These are phyloP conservation scores for Delichon dasypus DNA, from an alignment of 2,797 vertebrate genomes.

Conservation along the genomic window DNA sequence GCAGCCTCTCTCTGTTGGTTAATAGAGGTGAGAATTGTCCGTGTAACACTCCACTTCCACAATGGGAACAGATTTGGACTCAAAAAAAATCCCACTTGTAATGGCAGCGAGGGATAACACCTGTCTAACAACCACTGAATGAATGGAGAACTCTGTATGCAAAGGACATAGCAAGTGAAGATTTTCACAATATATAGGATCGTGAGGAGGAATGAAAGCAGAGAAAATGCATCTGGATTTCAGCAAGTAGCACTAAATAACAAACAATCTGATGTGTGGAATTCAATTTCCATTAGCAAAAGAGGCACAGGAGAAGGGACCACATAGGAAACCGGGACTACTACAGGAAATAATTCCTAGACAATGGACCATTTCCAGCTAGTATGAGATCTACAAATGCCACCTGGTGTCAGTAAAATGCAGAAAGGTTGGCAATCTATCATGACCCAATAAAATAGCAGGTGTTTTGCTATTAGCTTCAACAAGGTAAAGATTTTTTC, in stretches of 20 bases:
- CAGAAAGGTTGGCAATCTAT: background rate
- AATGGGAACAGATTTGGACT: fast-evolving
- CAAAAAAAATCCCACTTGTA: background rate
- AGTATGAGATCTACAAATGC: background rate
- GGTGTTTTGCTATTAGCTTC: background rate
- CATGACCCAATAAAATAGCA: background rate
- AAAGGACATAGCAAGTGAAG: background rate
- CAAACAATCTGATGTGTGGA: background rate
- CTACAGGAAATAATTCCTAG: background rate
- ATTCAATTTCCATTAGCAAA: background rate
- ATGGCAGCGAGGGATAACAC: background rate
- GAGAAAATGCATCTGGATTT: background rate
- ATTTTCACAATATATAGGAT: background rate
- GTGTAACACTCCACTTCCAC: background rate
- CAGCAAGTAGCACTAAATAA: background rate
- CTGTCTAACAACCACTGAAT: background rate
- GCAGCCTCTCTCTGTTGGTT: background rate
- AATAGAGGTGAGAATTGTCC: background rate
- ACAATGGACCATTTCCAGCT: background rate
- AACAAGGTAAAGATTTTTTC: background rate
- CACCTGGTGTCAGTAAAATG: background rate
- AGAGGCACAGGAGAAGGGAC: background rate
- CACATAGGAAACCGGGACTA: background rate
- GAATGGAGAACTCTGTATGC: background rate
- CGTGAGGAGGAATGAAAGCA: background rate